Evolutionary conservation across 2,888 invertebrate genomes (phyloP).

Genomic region (Dascillus cervinus): DNA sequence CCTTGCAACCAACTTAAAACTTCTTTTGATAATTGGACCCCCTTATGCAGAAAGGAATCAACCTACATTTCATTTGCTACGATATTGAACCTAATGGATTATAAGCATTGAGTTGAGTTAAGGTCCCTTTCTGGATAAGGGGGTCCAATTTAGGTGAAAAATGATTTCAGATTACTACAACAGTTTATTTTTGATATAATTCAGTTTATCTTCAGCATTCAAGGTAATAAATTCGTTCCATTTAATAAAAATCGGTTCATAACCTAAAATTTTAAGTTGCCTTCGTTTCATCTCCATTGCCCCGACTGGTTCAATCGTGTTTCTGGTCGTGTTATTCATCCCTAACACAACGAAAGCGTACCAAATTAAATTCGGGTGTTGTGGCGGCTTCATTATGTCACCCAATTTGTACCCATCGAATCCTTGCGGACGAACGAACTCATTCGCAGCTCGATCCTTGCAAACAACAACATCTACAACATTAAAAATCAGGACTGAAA

Average conservation of each 20-base stretch:
- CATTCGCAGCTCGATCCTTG: constrained; percentile 42
- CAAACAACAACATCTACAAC: constrained; percentile 35
- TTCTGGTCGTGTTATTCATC: constrained; percentile 52
- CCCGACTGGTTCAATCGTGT: constrained; percentile 49
- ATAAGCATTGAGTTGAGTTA: too few relatives aligned
- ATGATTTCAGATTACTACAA: too few relatives aligned
- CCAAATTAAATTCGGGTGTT: constrained; percentile 39
- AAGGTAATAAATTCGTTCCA: constrained; percentile 26
- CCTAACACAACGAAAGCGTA: constrained; percentile 53
- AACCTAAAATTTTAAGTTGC: constrained; percentile 56
- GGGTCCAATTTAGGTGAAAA: too few relatives aligned
- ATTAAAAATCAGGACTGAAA: constrained; percentile 1
- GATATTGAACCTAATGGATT: too few relatives aligned
- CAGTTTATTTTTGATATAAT: constrained; percentile 19
- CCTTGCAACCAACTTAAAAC: too few relatives aligned
- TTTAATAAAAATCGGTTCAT: constrained; percentile 43
- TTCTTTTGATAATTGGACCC: too few relatives aligned
- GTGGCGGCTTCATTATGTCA: constrained; percentile 31
- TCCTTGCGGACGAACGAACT: constrained; percentile 43
- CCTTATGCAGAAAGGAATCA: too few relatives aligned
- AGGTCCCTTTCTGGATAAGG: too few relatives aligned
- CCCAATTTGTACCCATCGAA: constrained; percentile 49
- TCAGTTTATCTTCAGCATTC: constrained; percentile 14
- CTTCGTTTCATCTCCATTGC: constrained; percentile 52
- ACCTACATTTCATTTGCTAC: too few relatives aligned